phyloP scores from a whole-genome alignment of 2,113 vertebrate species.

The Gracilinanus agilis region DNA sequence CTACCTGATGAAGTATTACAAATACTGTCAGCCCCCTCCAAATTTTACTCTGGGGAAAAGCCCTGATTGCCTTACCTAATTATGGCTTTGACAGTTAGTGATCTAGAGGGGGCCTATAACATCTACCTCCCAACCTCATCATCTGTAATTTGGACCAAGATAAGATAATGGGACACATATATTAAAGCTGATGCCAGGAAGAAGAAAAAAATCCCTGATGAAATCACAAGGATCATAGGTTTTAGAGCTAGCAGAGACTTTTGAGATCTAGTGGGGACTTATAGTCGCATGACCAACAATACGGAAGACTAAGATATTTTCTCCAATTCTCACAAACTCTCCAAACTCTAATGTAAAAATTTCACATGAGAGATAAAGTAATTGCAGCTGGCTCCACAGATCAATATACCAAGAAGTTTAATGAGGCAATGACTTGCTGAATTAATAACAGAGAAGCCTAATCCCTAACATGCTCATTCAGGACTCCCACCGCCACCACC shows the following conservation, averaged over 20 bases:
- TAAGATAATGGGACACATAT: background rate
- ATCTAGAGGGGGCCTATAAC: background rate
- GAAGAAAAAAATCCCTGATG: background rate
- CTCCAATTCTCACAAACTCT: background rate
- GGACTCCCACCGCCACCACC: background rate
- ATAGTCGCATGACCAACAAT: background rate
- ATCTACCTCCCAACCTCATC: background rate
- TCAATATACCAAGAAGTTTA: background rate
- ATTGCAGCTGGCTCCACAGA: background rate
- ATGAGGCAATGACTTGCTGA: background rate
- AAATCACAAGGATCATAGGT: background rate
- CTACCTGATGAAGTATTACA: background rate
- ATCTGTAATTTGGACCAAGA: background rate
- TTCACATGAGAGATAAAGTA: background rate
- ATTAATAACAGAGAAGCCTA: background rate
- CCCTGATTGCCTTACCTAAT: background rate
- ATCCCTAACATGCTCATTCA: background rate
- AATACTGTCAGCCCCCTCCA: background rate
- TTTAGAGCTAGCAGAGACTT: background rate
- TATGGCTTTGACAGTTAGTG: background rate
- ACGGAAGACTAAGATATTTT: background rate
- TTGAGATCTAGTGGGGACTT: background rate
- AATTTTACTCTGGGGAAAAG: background rate
- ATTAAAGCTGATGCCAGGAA: background rate
- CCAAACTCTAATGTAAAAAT: background rate